Conservation (phyloP, 2,113 vertebrate species). For the Ophthalmolycus amberensis region DNA sequence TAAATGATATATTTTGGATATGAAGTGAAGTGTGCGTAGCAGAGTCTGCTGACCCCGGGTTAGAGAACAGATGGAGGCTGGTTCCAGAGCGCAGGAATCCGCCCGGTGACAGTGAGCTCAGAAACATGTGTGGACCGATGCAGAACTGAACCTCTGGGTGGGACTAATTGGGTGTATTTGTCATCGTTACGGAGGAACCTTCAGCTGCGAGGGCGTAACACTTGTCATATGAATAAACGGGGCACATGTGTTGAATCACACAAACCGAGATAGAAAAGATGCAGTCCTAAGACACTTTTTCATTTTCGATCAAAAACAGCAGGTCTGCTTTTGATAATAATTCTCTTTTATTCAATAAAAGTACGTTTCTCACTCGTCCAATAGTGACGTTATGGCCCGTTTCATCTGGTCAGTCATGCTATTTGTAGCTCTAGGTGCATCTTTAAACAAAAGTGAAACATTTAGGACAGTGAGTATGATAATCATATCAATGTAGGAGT, state of each 20-base stretch:
- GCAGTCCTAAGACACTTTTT: background rate
- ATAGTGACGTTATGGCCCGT: background rate
- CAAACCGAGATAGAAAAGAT: background rate
- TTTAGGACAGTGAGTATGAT: background rate
- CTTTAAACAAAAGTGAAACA: background rate
- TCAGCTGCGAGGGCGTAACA: background rate
- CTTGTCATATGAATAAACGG: background rate
- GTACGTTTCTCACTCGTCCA: background rate
- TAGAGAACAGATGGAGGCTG: slow-evolving; percentile 44
- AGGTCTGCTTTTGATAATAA: background rate
- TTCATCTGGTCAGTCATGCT: background rate
- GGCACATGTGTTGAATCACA: slow-evolving; percentile 11
- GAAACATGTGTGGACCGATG: slow-evolving; percentile 54
- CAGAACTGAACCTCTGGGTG: slow-evolving; percentile 26
- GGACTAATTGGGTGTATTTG: slow-evolving; percentile 36
- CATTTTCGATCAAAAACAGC: slow-evolving; percentile 3
- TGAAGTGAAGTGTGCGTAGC: background rate
- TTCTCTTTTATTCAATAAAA: background rate
- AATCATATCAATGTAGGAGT: slow-evolving; percentile 9
- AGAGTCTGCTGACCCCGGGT: slow-evolving; percentile 11
- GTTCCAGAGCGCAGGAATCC: slow-evolving; percentile 35
- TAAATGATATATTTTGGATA: background rate
- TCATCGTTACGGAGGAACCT: slow-evolving; percentile 33
- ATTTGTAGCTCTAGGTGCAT: background rate
- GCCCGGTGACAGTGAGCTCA: slow-evolving; percentile 5